Percentiles rank a stretch among this genome's conserved stretches.
Conservation (phyloP, 2,888 invertebrate genomes). For the Zootermopsis nevadensis region DNA sequence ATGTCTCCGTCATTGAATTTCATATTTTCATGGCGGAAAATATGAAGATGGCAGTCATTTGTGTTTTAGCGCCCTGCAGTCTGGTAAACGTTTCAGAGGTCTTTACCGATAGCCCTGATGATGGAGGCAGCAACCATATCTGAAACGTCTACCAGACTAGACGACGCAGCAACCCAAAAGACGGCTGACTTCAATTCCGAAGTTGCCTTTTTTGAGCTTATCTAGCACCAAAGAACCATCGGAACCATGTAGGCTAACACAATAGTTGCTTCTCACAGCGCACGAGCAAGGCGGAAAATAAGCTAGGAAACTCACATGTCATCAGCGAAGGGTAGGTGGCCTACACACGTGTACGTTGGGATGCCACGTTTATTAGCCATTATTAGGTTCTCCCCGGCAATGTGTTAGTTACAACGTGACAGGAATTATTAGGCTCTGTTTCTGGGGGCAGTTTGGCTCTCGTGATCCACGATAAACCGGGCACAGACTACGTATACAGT, state of each 20-base stretch:
- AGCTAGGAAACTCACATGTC: slow-evolving; percentile 2
- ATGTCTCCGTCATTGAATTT: too few species aligned
- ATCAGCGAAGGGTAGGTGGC: not conserved
- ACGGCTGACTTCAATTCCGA: not conserved
- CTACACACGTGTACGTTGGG: not conserved
- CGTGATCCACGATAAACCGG: too few species aligned
- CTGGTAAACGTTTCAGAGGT: too few species aligned
- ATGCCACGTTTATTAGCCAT: not conserved
- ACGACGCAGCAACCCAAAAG: too few species aligned
- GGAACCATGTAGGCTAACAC: not conserved
- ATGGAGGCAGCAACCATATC: too few species aligned
- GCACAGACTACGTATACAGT: too few species aligned
- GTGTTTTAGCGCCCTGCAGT: too few species aligned
- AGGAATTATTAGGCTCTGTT: not conserved
- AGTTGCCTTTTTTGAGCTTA: not conserved
- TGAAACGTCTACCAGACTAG: too few species aligned
- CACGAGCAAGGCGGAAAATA: not conserved
- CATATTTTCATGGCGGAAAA: too few species aligned
- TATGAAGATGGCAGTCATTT: too few species aligned
- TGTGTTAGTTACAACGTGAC: slow-evolving; percentile 1
- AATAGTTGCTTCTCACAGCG: not conserved
- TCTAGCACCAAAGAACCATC: not conserved
- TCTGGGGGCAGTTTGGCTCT: too few species aligned
- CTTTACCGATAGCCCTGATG: too few species aligned
- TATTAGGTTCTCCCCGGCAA: slow-evolving; percentile 7